Evolutionary conservation across 2,797 vertebrate genomes (phyloP).

Genomic region (Tapirus indicus): DNA sequence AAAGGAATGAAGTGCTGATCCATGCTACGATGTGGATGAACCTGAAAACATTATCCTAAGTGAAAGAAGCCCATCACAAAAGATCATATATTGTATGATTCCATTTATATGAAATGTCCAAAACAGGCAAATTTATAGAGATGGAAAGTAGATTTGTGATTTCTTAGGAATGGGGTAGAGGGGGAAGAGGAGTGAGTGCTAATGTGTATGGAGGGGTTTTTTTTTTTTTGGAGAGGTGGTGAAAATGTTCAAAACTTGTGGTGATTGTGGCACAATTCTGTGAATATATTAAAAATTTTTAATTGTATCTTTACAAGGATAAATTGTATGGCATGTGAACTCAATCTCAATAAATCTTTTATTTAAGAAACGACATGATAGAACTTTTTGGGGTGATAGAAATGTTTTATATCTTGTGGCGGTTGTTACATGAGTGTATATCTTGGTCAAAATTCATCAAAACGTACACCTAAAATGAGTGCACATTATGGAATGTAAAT

Average conservation of each 20-base stretch:
- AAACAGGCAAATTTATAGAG: background rate
- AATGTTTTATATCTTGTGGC: background rate
- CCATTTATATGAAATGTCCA: background rate
- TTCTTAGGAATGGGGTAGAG: background rate
- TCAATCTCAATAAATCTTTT: background rate
- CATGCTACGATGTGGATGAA: background rate
- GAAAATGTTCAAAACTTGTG: background rate
- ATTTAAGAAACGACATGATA: background rate
- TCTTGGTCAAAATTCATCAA: background rate
- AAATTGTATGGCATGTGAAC: background rate
- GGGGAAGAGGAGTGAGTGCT: background rate
- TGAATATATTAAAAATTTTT: background rate
- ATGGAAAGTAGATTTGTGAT: background rate
- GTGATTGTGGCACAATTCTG: background rate
- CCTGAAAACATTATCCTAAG: background rate
- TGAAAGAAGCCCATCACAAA: background rate
- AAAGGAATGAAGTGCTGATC: background rate
- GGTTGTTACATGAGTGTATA: background rate
- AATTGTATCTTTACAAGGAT: background rate
- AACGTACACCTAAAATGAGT: background rate
- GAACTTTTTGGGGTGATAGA: background rate
- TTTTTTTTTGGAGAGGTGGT: background rate
- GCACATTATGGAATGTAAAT: background rate
- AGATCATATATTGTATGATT: background rate
- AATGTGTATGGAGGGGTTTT: background rate